A percentile compares a stretch with the other conserved stretches of the same genome.
Evolutionary conservation across 2,888 invertebrate species (phyloP).

Genomic region (Drosophila austrosaltans): DNA sequence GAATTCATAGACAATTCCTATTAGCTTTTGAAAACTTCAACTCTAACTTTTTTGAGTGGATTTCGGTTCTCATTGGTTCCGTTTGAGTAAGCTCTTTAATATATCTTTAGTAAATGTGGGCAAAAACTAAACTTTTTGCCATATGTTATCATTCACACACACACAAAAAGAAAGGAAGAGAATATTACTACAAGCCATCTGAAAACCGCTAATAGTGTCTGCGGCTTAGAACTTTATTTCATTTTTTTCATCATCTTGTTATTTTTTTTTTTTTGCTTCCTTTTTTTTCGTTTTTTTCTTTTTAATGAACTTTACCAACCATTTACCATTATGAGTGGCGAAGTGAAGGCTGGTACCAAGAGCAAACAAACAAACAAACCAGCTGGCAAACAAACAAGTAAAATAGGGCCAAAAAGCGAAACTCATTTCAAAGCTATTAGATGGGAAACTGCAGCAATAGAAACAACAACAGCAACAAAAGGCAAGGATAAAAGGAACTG

Average conservation of each 20-base stretch:
- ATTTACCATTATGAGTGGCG: slow-evolving; percentile 37
- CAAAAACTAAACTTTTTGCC: slow-evolving; percentile 11
- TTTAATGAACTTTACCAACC: slow-evolving; percentile 43
- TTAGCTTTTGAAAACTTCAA: neutral
- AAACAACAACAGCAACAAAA: slow-evolving; percentile 18
- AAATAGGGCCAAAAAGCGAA: slow-evolving; percentile 57
- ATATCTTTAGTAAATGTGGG: neutral
- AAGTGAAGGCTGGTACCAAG: slow-evolving; percentile 3
- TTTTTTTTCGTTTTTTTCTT: neutral
- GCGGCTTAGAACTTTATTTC: slow-evolving; percentile 27
- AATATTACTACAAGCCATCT: slow-evolving; percentile 21
- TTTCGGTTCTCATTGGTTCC: neutral
- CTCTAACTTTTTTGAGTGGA: neutral
- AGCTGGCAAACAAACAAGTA: slow-evolving; percentile 35
- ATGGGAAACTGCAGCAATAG: slow-evolving; percentile 41
- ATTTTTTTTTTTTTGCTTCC: neutral
- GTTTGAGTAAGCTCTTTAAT: slow-evolving; percentile 2
- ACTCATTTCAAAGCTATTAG: slow-evolving; percentile 77
- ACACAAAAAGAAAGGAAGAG: neutral
- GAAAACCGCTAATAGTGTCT: slow-evolving; percentile 47
- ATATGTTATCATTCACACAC: slow-evolving; percentile 13
- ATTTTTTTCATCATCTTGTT: neutral
- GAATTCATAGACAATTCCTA: too few relatives aligned
- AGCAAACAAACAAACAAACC: slow-evolving; percentile 28
- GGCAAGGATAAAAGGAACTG: slow-evolving; percentile 17